Percentiles rank a stretch among this genome's conserved stretches.
These are phyloP conservation scores for Etheostoma perlongum DNA, from an alignment of 2,797 vertebrate species.

Conservation along the genomic window DNA sequence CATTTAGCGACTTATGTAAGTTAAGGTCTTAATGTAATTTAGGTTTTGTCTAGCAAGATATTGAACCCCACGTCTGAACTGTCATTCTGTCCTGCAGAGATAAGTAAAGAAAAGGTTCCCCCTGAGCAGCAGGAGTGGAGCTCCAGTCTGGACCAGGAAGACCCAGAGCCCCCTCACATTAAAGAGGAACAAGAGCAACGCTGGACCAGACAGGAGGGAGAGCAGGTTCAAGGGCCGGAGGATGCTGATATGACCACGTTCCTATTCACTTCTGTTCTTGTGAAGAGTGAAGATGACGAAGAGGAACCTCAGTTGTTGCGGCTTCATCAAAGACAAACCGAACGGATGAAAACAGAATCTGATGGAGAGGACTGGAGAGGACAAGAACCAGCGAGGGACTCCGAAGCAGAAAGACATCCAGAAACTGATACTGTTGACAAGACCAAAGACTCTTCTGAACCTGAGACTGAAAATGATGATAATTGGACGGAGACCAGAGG, in stretches of 20 bases:
- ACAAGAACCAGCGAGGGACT: not conserved
- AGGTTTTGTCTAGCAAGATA: too few relatives aligned
- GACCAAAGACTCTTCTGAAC: too few relatives aligned
- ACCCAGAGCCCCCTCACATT: not conserved
- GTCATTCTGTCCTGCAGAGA: too few relatives aligned
- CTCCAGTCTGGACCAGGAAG: not conserved
- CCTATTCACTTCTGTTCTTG: not conserved
- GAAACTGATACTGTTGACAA: not conserved
- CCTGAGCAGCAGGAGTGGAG: not conserved
- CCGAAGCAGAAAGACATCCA: not conserved
- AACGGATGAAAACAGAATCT: not conserved
- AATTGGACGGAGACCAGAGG: not conserved
- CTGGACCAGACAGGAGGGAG: not conserved
- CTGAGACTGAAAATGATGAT: not conserved
- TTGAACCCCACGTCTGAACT: too few relatives aligned
- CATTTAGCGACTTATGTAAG: too few relatives aligned
- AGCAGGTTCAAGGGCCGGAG: not conserved
- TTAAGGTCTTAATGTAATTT: too few relatives aligned
- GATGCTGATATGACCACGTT: not conserved
- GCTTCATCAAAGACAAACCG: not conserved
- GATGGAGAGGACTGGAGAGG: not conserved
- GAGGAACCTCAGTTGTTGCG: not conserved
- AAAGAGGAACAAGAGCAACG: not conserved
- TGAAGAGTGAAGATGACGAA: not conserved
- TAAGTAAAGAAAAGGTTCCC: not conserved